Conservation (phyloP, 2,888 invertebrate genomes). For the Alloscopus bannaensis region DNA sequence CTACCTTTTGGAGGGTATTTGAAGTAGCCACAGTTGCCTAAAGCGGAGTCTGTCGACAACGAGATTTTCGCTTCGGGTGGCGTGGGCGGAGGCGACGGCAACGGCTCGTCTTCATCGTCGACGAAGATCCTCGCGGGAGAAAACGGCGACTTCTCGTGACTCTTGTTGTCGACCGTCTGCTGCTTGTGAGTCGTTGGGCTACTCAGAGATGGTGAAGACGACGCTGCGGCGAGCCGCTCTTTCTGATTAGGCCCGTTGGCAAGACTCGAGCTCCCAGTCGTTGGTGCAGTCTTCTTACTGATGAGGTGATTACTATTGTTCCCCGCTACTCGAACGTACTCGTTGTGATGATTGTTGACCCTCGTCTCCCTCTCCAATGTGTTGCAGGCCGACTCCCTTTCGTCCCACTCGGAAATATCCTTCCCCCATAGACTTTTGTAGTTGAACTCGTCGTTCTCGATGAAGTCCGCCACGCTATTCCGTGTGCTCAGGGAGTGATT, state of each 20-base stretch:
- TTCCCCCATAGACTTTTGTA: conserved; percentile 71
- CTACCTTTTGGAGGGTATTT: conserved; percentile 28
- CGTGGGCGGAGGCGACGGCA: conserved; percentile 58
- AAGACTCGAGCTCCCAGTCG: background rate
- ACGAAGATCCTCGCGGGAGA: conserved; percentile 16
- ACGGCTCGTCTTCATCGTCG: conserved; percentile 50
- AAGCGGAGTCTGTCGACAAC: conserved; percentile 13
- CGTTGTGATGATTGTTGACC: background rate
- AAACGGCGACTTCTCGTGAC: background rate
- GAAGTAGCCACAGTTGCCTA: conserved; percentile 44
- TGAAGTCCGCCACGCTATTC: conserved; percentile 55
- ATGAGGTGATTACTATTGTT: background rate
- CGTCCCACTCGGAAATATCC: conserved; percentile 68
- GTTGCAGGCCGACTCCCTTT: conserved; percentile 48
- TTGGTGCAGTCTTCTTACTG: background rate
- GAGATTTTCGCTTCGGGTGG: conserved; percentile 56
- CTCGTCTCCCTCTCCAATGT: conserved; percentile 43
- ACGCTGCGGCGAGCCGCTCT: conserved; percentile 10
- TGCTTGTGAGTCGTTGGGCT: conserved; percentile 4
- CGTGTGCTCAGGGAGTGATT: conserved; percentile 58
- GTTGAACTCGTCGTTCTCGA: conserved; percentile 67
- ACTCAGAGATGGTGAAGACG: conserved; percentile 44
- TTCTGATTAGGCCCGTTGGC: conserved; percentile 1
- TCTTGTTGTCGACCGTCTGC: conserved; percentile 1
- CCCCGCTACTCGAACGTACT: conserved; percentile 3